These are phyloP conservation scores for Aplochiton taeniatus DNA, from an alignment of 2,797 vertebrate genomes.

Conservation along the genomic window DNA sequence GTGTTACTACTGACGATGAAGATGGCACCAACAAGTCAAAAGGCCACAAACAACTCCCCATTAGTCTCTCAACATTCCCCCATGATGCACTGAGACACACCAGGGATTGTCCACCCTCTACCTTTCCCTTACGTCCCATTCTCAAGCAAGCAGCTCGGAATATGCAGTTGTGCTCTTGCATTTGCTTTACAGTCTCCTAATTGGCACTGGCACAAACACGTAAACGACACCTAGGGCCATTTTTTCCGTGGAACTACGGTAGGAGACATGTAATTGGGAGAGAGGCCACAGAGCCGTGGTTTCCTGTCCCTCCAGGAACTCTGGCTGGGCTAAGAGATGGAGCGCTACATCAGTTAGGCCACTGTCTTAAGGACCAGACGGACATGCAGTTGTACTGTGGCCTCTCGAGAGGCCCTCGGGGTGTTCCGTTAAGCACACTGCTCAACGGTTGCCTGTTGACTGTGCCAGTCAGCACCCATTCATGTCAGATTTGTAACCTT, in stretches of 20 bases:
- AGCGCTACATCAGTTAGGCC: not conserved
- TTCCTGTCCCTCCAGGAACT: not conserved
- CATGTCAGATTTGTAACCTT: too few species aligned
- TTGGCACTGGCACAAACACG: too few species aligned
- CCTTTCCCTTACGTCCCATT: constrained; percentile 50
- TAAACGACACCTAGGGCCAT: constrained; percentile 55
- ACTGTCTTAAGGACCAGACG: too few species aligned
- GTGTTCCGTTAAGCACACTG: too few species aligned
- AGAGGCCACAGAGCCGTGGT: constrained; percentile 54
- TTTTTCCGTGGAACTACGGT: constrained; percentile 55
- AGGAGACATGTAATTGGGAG: constrained; percentile 63
- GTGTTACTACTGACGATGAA: constrained; percentile 24
- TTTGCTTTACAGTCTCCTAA: constrained; percentile 17
- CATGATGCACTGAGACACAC: constrained; percentile 38
- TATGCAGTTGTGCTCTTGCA: too few species aligned
- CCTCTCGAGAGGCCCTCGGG: too few species aligned
- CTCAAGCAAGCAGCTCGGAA: too few species aligned
- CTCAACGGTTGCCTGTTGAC: too few species aligned
- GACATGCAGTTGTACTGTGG: too few species aligned
- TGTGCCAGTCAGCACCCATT: too few species aligned
- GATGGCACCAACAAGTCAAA: constrained; percentile 45
- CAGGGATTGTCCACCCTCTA: constrained; percentile 42
- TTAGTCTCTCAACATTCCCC: constrained; percentile 53
- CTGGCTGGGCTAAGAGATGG: not conserved
- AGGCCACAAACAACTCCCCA: constrained; percentile 55